These are phyloP conservation scores for Lethrus apterus DNA, from an alignment of 1,140 invertebrate species.

Conservation along the genomic window DNA sequence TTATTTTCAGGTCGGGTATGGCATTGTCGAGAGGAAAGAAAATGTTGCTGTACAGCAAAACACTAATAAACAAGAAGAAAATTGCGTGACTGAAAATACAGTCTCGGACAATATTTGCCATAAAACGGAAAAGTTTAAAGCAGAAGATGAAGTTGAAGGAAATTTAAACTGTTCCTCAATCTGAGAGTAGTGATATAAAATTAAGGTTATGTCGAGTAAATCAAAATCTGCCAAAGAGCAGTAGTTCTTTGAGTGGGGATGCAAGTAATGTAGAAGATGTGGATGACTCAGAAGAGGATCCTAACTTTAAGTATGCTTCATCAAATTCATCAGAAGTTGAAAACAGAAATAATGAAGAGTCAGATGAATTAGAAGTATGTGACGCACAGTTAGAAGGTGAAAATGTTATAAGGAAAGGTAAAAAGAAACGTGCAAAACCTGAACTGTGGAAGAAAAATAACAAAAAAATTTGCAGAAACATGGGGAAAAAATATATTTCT, in stretches of 20 bases:
- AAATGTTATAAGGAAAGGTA: not conserved
- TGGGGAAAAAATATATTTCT: too few species aligned
- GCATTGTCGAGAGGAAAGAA: too few species aligned
- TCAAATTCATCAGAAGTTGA: not conserved
- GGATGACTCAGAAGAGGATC: not conserved
- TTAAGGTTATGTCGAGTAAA: not conserved
- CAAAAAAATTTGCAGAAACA: too few species aligned
- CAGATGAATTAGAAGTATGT: not conserved
- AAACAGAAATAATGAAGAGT: not conserved
- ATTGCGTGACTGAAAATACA: too few species aligned
- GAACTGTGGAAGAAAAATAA: conserved; percentile 1
- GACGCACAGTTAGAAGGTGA: not conserved
- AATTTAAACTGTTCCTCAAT: not conserved
- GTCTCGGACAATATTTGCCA: too few species aligned
- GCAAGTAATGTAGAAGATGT: not conserved
- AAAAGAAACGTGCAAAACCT: not conserved
- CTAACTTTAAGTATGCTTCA: not conserved
- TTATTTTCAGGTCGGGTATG: too few species aligned
- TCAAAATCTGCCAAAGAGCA: conserved; percentile 1
- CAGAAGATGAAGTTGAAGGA: too few species aligned
- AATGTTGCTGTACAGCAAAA: too few species aligned
- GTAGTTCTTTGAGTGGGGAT: not conserved
- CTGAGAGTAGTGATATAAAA: not conserved
- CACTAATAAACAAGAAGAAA: too few species aligned
- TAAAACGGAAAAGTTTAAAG: too few species aligned